These are phyloP conservation scores for Ataeniobius toweri DNA, from an alignment of 2,797 vertebrate genomes.

Conservation along the genomic window DNA sequence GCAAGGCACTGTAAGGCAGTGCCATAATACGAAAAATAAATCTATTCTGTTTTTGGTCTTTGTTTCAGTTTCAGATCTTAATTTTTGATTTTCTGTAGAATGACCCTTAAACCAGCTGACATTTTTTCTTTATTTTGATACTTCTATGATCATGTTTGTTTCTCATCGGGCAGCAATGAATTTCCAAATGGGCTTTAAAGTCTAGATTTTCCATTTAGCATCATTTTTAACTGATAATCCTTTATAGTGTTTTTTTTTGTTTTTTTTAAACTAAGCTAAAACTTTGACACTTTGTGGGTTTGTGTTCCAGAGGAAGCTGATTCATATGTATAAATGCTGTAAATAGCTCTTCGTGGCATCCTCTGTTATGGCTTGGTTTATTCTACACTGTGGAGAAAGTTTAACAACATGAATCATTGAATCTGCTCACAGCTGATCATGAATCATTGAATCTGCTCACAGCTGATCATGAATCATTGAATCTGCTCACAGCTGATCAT, in stretches of 20 bases:
- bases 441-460: constrained; percentile 25
- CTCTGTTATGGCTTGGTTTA: constrained; percentile 22
- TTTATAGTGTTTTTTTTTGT: not conserved
- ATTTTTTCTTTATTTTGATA: not conserved
- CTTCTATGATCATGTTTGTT: not conserved
- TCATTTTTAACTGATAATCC: not conserved
- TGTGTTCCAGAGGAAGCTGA: constrained; percentile 14
- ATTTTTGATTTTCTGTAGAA: not conserved
- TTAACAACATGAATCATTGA: constrained; percentile 1
- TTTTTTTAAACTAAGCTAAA: not conserved
- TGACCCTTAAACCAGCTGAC: not conserved
- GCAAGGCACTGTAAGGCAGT: not conserved
- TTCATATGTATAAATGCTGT: constrained; percentile 57
- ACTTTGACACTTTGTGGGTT: not conserved
- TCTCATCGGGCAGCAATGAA: not conserved
- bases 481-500: constrained; percentile 29
- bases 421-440: constrained; percentile 25
- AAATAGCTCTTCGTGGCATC: constrained; percentile 51
- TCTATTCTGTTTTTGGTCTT: not conserved
- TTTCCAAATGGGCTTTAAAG: not conserved
- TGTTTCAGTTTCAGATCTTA: not conserved
- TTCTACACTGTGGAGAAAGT: constrained; percentile 7
- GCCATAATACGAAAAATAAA: not conserved
- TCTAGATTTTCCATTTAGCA: not conserved
- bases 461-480: constrained; percentile 6